These are phyloP conservation scores for Pachycephala philippinensis DNA, from an alignment of 2,113 vertebrate genomes.

Conservation along the genomic window DNA sequence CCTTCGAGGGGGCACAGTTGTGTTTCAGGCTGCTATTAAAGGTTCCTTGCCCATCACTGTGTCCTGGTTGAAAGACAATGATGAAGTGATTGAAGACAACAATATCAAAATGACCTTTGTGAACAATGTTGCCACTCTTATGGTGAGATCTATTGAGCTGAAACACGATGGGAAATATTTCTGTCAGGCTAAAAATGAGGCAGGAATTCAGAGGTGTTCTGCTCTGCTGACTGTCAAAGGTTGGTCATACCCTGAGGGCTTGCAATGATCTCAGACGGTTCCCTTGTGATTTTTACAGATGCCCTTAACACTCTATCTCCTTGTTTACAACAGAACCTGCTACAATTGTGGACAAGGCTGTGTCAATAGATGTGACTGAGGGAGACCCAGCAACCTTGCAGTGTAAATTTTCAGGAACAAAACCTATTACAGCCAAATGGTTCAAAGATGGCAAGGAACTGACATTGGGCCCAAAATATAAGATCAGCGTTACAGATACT, in stretches of 20 bases:
- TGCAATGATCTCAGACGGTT: background rate
- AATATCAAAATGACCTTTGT: conserved; percentile 88
- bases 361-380: conserved; percentile 94
- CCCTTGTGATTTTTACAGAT: background rate
- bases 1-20: conserved; percentile 81
- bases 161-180: conserved; percentile 90
- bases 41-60: conserved; percentile 89
- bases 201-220: conserved; percentile 91
- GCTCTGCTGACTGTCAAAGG: conserved; percentile 92
- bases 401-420: conserved; percentile 92
- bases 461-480: conserved; percentile 83
- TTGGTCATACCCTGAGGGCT: conserved; percentile 68
- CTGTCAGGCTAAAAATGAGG: conserved; percentile 96
- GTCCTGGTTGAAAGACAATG: conserved; percentile 93
- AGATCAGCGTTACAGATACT: conserved; percentile 86
- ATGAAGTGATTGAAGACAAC: conserved; percentile 88
- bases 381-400: conserved; percentile 93
- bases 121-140: conserved; percentile 83
- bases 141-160: conserved; percentile 83
- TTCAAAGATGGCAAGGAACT: conserved; percentile 87
- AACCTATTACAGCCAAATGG: conserved; percentile 87
- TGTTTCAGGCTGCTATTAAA: conserved; percentile 86
- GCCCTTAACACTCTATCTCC: background rate
- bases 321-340: conserved; percentile 87
- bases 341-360: conserved; percentile 86